A percentile compares a stretch with the other conserved stretches of the same genome.
Evolutionary conservation across 2,113 vertebrate species (phyloP).

Genomic region (Salminus brasiliensis): DNA sequence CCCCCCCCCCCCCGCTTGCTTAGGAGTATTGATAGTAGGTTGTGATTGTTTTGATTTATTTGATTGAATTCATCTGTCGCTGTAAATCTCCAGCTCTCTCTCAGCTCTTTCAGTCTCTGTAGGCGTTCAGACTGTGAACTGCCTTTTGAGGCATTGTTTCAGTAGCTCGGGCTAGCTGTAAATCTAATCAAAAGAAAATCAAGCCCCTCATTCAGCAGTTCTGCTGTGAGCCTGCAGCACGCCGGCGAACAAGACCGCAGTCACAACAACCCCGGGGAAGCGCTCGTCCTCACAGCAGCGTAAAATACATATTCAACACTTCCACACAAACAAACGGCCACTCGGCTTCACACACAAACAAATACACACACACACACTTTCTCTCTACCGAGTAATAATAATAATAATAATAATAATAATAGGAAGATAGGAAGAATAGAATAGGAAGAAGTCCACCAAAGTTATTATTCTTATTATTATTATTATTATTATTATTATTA

Average conservation of each 20-base stretch:
- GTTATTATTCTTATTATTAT: too few relatives aligned
- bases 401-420: too few relatives aligned
- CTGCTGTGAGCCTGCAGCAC: conserved; percentile 10
- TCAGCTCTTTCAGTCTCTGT: background rate
- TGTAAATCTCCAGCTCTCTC: background rate
- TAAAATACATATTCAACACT: conserved; percentile 11
- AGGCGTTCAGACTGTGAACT: background rate
- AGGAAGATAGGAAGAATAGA: too few relatives aligned
- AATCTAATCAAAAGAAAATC: conserved; percentile 25
- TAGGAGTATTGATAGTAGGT: background rate
- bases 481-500: too few relatives aligned
- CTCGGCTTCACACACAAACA: conserved; percentile 1
- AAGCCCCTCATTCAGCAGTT: conserved; percentile 17
- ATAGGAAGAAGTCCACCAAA: too few relatives aligned
- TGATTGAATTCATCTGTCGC: background rate
- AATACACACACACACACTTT: background rate
- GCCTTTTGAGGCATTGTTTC: conserved; percentile 10
- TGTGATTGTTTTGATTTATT: background rate
- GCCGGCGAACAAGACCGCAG: conserved; percentile 1
- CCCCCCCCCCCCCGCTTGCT: too few relatives aligned
- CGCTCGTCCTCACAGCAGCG: background rate
- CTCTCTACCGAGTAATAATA: too few relatives aligned
- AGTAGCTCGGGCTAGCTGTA: background rate
- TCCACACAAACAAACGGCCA: background rate
- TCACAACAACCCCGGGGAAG: background rate